Conservation (phyloP, 2,797 vertebrate genomes). For the Todus mexicanus region DNA sequence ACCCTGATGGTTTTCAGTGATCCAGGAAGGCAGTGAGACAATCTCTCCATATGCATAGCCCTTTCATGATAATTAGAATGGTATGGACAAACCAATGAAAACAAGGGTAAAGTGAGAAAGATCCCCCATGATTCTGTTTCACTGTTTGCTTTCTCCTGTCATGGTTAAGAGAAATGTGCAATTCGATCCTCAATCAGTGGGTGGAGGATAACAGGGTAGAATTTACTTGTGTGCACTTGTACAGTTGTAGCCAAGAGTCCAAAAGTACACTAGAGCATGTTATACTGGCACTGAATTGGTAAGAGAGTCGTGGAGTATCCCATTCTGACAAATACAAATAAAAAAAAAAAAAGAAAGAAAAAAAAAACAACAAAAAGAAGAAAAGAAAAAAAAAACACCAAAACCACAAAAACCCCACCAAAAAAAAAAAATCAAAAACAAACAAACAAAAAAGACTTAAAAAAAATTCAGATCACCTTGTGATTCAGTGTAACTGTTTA, state of each 20-base stretch:
- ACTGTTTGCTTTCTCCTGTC: constrained; percentile 84
- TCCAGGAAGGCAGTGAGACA: constrained; percentile 82
- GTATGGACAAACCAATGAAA: constrained; percentile 81
- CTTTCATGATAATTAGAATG: constrained; percentile 81
- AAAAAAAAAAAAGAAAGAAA: constrained; percentile 34
- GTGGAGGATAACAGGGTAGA: constrained; percentile 88
- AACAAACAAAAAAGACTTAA: neutral
- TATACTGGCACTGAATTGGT: constrained; percentile 79
- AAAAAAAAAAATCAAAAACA: neutral
- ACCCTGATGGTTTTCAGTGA: constrained; percentile 80
- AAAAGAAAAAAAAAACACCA: neutral
- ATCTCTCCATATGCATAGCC: constrained; percentile 79
- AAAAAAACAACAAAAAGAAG: neutral
- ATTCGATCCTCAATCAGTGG: constrained; percentile 84
- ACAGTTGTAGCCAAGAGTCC: constrained; percentile 83
- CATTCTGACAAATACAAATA: constrained; percentile 71
- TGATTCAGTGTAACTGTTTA: constrained; percentile 88
- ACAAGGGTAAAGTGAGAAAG: constrained; percentile 77
- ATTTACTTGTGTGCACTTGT: constrained; percentile 85
- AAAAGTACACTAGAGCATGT: constrained; percentile 82
- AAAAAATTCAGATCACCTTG: constrained; percentile 79
- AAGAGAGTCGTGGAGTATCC: constrained; percentile 79
- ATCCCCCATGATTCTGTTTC: constrained; percentile 80
- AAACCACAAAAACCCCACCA: neutral
- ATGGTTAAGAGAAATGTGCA: constrained; percentile 86